Evolutionary conservation across 2,888 invertebrate species (phyloP).

Genomic region (Ophion costatus): DNA sequence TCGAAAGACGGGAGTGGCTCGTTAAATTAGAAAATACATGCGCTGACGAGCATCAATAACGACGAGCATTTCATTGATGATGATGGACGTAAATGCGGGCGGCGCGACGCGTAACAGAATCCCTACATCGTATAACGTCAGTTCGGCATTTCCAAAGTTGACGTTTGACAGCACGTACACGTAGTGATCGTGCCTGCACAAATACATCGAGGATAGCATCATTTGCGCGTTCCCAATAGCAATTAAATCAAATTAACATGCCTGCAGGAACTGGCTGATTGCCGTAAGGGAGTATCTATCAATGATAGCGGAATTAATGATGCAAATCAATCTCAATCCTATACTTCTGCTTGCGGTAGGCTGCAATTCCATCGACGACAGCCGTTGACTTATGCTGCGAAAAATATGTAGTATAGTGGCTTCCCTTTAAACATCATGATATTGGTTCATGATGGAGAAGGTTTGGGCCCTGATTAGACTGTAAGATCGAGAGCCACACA

Average conservation of each 20-base stretch:
- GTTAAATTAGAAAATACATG: slow-evolving; percentile 61
- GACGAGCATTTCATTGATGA: slow-evolving; percentile 52
- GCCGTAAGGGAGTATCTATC: background rate
- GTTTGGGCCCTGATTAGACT: slow-evolving; percentile 6
- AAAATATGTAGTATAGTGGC: background rate
- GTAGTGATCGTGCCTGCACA: slow-evolving; percentile 4
- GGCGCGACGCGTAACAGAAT: slow-evolving; percentile 21
- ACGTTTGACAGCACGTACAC: slow-evolving; percentile 48
- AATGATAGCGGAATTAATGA: background rate
- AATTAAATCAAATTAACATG: background rate
- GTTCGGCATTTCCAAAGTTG: slow-evolving; percentile 30
- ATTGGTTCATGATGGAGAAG: background rate
- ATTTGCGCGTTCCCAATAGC: background rate
- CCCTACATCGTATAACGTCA: slow-evolving; percentile 31
- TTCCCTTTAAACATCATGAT: background rate
- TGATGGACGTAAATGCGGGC: slow-evolving; percentile 47
- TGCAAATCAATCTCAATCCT: background rate
- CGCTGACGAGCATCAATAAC: slow-evolving; percentile 60
- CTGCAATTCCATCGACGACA: background rate
- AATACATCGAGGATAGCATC: background rate
- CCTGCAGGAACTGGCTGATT: background rate
- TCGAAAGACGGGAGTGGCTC: slow-evolving; percentile 59
- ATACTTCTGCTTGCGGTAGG: background rate
- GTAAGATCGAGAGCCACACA: background rate
- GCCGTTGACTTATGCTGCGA: background rate